These are phyloP conservation scores for Laothoe populi DNA, from an alignment of 2,888 invertebrate genomes.

Conservation along the genomic window DNA sequence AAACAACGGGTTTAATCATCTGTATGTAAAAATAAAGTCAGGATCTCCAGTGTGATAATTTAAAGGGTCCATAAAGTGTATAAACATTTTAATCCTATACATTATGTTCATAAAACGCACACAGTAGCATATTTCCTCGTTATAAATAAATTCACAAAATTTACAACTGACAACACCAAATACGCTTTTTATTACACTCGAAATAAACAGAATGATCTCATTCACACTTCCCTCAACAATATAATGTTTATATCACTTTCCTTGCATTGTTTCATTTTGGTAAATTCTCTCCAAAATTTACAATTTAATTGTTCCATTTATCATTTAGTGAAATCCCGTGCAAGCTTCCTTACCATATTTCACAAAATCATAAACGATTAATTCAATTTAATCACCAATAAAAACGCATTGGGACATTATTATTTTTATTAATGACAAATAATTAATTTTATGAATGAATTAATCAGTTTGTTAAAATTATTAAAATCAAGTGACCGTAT, in stretches of 20 bases:
- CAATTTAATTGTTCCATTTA: conserved; percentile 18
- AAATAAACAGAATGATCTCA: not conserved
- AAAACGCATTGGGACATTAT: conserved; percentile 2
- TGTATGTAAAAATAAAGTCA: not conserved
- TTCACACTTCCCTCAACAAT: conserved; percentile 7
- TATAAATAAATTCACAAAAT: not conserved
- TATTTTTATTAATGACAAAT: conserved; percentile 21
- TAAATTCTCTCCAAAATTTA: not conserved
- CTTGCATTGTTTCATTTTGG: not conserved
- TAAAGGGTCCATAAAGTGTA: not conserved
- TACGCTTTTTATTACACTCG: not conserved
- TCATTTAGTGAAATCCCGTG: conserved; percentile 4
- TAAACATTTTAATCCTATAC: not conserved
- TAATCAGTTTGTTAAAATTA: conserved; percentile 21
- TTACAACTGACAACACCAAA: not conserved
- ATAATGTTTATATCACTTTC: not conserved
- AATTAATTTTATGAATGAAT: not conserved
- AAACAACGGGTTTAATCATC: not conserved
- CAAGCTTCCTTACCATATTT: conserved; percentile 19
- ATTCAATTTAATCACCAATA: conserved; percentile 11
- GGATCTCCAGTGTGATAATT: not conserved
- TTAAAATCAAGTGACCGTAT: conserved; percentile 13
- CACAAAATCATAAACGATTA: conserved; percentile 21
- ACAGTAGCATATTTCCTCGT: conserved; percentile 3
- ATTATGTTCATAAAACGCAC: not conserved